These are phyloP conservation scores for Ramphastos sulfuratus DNA, from an alignment of 2,113 vertebrate species.

Conservation along the genomic window DNA sequence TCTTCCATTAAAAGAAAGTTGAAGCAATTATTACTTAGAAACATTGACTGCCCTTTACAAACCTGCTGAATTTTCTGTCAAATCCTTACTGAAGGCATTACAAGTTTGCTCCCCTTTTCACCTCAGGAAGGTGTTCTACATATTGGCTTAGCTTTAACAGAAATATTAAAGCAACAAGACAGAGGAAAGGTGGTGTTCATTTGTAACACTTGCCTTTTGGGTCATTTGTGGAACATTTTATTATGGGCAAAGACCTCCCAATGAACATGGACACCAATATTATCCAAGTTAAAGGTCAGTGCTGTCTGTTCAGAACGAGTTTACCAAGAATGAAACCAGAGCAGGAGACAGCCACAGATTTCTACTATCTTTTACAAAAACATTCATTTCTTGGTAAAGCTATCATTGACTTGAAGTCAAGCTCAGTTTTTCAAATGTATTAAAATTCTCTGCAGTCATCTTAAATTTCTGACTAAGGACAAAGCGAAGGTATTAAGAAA, in stretches of 20 bases:
- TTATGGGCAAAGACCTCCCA: conserved; percentile 10
- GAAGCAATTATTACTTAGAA: not conserved
- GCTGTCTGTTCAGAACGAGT: not conserved
- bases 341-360: not conserved
- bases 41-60: not conserved
- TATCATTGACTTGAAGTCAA: conserved; percentile 4
- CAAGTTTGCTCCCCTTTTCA: not conserved
- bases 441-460: conserved; percentile 51
- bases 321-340: not conserved
- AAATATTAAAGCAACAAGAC: conserved; percentile 24
- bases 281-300: not conserved
- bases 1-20: not conserved
- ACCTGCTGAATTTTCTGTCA: not conserved
- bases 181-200: conserved; percentile 27
- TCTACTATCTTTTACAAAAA: conserved; percentile 21
- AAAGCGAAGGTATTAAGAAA: not conserved
- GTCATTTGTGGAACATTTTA: conserved; percentile 23
- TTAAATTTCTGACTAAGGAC: conserved; percentile 43
- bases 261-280: fast-evolving
- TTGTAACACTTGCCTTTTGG: conserved; percentile 14
- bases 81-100: not conserved
- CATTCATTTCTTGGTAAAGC: not conserved
- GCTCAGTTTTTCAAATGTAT: conserved; percentile 3
- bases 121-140: conserved; percentile 9
- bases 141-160: conserved; percentile 28